A percentile compares a stretch with the other conserved stretches of the same genome.
phyloP scores from a whole-genome alignment of 2,888 invertebrate species.

The Meandrusa payeni region DNA sequence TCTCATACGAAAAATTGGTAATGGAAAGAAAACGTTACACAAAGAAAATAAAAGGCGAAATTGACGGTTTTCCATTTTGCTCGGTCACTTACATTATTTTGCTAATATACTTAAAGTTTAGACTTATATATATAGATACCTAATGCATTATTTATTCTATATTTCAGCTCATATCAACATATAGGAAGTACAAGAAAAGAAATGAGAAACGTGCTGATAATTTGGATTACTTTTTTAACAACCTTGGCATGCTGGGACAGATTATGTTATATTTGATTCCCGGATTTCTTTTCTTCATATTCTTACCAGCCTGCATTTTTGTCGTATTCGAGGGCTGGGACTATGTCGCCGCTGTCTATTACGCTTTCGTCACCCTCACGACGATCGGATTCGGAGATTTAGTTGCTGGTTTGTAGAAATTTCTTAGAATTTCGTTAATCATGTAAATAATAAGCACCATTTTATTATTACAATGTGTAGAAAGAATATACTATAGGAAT shows the following conservation, averaged over 20 bases:
- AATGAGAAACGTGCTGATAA: slow-evolving; percentile 80
- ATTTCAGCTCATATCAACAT: slow-evolving; percentile 87
- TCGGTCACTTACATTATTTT: too few relatives aligned
- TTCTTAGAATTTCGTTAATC: too few relatives aligned
- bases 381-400: slow-evolving; percentile 97
- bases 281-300: slow-evolving; percentile 92
- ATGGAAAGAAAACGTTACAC: too few relatives aligned
- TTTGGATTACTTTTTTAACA: slow-evolving; percentile 83
- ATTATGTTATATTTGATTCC: slow-evolving; percentile 93
- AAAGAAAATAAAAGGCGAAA: too few relatives aligned
- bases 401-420: slow-evolving; percentile 85
- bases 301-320: slow-evolving; percentile 92
- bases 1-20: too few relatives aligned
- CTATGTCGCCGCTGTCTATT: slow-evolving; percentile 91
- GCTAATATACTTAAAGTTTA: too few relatives aligned
- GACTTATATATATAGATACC: too few relatives aligned
- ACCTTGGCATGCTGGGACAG: slow-evolving; percentile 88
- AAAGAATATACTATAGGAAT: too few relatives aligned
- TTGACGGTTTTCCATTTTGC: too few relatives aligned
- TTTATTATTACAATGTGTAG: too few relatives aligned
- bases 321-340: slow-evolving; percentile 93
- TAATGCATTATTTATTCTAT: too few relatives aligned
- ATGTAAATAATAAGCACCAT: too few relatives aligned
- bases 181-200: slow-evolving; percentile 88
- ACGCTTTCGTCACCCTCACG: slow-evolving; percentile 91